Base-by-base conservation (phyloP, 2,888 invertebrate species). In the Amphiduros pacificus region DNA sequence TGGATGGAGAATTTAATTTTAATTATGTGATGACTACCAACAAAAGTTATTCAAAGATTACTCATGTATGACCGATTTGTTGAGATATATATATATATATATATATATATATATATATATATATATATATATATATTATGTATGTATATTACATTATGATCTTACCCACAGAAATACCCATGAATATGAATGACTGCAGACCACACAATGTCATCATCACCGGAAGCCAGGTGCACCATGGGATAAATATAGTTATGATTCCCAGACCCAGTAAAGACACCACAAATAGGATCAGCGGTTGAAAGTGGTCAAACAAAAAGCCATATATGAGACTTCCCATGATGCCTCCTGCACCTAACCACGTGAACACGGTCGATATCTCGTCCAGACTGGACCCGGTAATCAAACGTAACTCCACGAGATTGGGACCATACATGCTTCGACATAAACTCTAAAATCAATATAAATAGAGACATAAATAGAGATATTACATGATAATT, bases 361-460 rank as follows among this genome's bases (percentile, higher is more conserved):
- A 58, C 14, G 58, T 58, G 58, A 58, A 58, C 24, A 58, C 32
- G 50, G 50, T 58, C 50, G 58, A 58, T 6, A 58, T 24, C 50
- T 58, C 32, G 32, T 48, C 29, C 24, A 40, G 20, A 17, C 28
- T 49, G 2, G 48, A 49, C 26, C 51, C 50, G 3, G 58, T 58
- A n/a, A 58, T 26, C 11, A 32, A 20, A 26, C 50, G 31, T 27
- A 58, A 36, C 24, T 58, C 58, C 26, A 58, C 24, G 24, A 58
- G 51, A 2, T 49, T 58, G 24, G 58, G 58, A 2, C 58, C 58
- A 17, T 58, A 58, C 2, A 58, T 17, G 3, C 58, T 48, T 1
- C 58, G 31, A 26, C 58, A 58, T n/a, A 58, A 20, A 2, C 49
- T 50, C 58, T 58, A 36, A 9, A 31, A 53, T 22, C 5, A n/a